Base-by-base conservation (phyloP, 2,797 vertebrate genomes). In the Diplodus puntazzo region DNA sequence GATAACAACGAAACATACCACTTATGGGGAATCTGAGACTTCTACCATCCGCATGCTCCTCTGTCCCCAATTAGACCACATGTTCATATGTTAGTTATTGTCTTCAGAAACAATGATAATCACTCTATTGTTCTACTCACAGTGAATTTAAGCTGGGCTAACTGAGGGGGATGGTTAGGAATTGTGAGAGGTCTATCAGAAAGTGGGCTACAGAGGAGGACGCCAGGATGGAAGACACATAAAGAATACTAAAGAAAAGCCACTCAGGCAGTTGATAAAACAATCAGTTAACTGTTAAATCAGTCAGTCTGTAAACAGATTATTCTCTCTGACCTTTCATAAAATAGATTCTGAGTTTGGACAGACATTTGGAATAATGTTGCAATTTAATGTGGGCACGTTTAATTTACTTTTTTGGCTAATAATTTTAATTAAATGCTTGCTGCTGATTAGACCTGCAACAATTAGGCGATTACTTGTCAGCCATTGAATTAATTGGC, bases 131-230 rank as follows among this genome's bases (percentile, higher is more conserved):
- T 93, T 89, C 74, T 77, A 48, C 9, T 18, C 14, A 3, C 59
- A 6, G 34, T 65, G 58, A 80, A 75, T 82, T 67, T 49, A 53
- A 79, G 68, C 79, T 76, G 67, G 79, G 73, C 34, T 39, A n/a
- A 64, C 20, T n/a, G 42, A 34, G 12, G 50, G 72, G 77, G 71
- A 50, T 25, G 73, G 73, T 71, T 67, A 63, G 77, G 81, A 58
- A 50, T 55, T 59, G 43, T 14, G 50, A 7, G 76, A 85, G 70
- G 77, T 82, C 77, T 73, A 74, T 18, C 53, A 58, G 81, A 91
- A 93, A 92, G 77, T 91, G 83, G 92, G 90, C 90, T 88, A 92
- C 23, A 68, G 73, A 78, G 55, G 71, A 61, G 79, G 70, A 77
- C 81, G 68, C 54, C 69, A 46, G 58, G 46, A 60, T 54, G 57